These are phyloP conservation scores for Diadumene lineata DNA, from an alignment of 92 coral and sea anemone species.

Conservation along the genomic window DNA sequence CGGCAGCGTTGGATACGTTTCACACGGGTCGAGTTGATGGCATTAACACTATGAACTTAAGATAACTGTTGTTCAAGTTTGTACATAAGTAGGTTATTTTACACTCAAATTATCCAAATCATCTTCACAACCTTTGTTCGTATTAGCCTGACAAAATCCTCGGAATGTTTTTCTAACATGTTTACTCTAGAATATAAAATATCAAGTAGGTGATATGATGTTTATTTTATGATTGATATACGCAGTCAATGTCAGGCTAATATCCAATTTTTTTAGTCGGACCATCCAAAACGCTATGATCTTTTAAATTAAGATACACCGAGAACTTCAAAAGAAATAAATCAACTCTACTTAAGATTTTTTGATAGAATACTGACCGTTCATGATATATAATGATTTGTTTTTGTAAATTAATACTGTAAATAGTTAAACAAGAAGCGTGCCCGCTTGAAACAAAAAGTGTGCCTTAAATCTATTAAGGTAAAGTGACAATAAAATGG, in stretches of 20 bases:
- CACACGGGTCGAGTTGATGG: constrained; percentile 30
- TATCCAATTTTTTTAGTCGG: not conserved
- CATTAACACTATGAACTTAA: constrained; percentile 22
- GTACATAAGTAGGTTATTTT: constrained; percentile 11
- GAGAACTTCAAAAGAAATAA: too few relatives aligned
- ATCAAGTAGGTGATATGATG: constrained; percentile 7
- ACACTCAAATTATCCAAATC: constrained; percentile 2
- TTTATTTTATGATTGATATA: constrained; percentile 34
- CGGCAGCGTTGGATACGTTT: too few relatives aligned
- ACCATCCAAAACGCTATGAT: too few relatives aligned
- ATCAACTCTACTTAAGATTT: not conserved
- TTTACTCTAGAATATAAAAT: constrained; percentile 26
- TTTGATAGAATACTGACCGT: not conserved
- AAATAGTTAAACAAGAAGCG: constrained; percentile 10
- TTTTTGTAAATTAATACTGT: constrained; percentile 8
- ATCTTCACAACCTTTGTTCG: not conserved
- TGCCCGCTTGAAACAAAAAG: constrained; percentile 15
- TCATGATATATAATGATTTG: not conserved
- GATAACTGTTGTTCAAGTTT: constrained; percentile 20
- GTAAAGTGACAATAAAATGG: constrained; percentile 11
- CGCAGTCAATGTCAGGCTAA: not conserved
- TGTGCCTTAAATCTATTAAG: constrained; percentile 17
- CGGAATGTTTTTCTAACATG: constrained; percentile 34
- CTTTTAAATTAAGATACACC: not conserved
- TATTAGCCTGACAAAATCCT: constrained; percentile 3